Conservation (phyloP, 2,113 vertebrate genomes). For the Danionella cerebrum region DNA sequence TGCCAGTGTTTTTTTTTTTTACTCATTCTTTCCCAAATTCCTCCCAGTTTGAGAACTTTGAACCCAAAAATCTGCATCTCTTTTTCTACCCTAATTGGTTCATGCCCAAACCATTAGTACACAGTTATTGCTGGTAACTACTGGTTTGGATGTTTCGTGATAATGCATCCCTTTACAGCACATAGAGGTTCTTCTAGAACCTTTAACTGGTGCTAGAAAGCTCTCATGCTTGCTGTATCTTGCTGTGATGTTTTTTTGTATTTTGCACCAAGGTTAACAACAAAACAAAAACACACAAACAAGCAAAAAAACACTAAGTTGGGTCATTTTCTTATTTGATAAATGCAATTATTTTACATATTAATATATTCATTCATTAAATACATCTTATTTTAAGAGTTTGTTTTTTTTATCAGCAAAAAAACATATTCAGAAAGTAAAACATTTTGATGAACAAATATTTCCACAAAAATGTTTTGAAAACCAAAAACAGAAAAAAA, state of each 20-base stretch:
- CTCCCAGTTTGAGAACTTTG: neutral
- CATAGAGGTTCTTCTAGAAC: neutral
- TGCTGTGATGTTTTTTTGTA: neutral
- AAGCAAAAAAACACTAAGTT: too few relatives aligned
- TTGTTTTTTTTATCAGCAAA: too few relatives aligned
- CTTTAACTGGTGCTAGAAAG: neutral
- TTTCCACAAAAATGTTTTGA: too few relatives aligned
- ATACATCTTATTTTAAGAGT: too few relatives aligned
- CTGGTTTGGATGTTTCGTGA: neutral
- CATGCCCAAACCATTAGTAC: conserved; percentile 8
- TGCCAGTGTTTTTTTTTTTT: neutral
- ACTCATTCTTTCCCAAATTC: neutral
- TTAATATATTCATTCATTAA: too few relatives aligned
- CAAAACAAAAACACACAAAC: too few relatives aligned
- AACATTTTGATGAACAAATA: too few relatives aligned
- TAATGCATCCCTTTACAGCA: neutral
- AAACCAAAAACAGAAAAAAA: too few relatives aligned
- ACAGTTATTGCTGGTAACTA: neutral
- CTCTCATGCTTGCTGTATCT: neutral
- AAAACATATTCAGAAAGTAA: too few relatives aligned
- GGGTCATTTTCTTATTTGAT: too few relatives aligned
- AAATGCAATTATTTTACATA: too few relatives aligned
- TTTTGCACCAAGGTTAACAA: neutral
- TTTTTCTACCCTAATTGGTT: neutral
- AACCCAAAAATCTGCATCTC: neutral